Evolutionary conservation across 2,797 vertebrate species (phyloP), one percentile per base, ranked within the genome.

Genomic region (Tauraco hartlaubi): DNA sequence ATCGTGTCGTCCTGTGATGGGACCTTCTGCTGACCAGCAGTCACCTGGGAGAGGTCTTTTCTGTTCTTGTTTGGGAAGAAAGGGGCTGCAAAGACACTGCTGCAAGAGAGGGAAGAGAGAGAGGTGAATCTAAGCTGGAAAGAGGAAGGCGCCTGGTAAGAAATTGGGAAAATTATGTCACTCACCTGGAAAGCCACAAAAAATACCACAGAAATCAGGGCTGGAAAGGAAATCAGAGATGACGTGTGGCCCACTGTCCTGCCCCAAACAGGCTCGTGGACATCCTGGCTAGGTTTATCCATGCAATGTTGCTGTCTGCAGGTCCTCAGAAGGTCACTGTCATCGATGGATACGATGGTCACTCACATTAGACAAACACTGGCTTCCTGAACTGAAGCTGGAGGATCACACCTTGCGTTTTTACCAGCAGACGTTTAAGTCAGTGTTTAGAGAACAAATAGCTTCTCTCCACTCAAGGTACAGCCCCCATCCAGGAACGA

Each of bases 191-290:
- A 80, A 75, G 72, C 14, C 58, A 59, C 20, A 35, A 31, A 85
- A 82, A 22, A 22, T 6, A 8, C 6, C 46, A 19, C 22, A 37
- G 62, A 39, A 92, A 62, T 43, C 25, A 75, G 15, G 31, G 31
- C 49, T 84, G 58, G 64, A 64, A 80, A 85, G 61, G 64, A 79
- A 80, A 90, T 69, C 3, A 4, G 76, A 73, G n/a, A 5, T 64
- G 73, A n/a, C 12, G 0, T 1, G 14, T n/a, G 56, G 22, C 35
- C 48, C 0, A 0, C 26, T 74, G 11, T 41, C n/a, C n/a, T 49
- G 9, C 22, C 39, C 63, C 39, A 71, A 85, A 31, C 37, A 11
- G 41, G 14, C 13, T 49, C 5, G 4, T 5, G 18, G 54, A 39
- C 28, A 33, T 9, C 72, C 41, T 67, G 25, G 4, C 43, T 9